Conservation (phyloP, 2,113 vertebrate species). For the Crotalus horridus region DNA sequence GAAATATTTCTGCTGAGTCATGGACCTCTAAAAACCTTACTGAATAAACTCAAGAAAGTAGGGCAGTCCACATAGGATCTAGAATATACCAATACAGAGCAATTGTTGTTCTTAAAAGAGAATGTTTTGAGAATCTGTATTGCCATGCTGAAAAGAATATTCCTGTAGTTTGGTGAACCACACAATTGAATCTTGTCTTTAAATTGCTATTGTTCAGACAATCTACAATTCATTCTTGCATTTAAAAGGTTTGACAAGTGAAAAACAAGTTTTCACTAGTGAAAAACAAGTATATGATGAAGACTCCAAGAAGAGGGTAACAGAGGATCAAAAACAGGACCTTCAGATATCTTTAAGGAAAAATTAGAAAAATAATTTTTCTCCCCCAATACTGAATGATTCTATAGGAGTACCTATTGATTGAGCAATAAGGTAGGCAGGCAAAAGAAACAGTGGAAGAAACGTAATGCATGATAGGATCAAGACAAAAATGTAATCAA, state of each 20-base stretch:
- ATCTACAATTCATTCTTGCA: neutral
- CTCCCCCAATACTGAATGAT: neutral
- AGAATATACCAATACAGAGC: neutral
- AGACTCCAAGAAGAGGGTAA: neutral
- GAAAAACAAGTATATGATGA: neutral
- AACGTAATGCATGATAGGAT: neutral
- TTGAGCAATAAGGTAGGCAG: neutral
- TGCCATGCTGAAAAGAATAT: neutral
- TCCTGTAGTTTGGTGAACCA: neutral
- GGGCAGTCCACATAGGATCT: neutral
- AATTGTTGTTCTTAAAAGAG: neutral
- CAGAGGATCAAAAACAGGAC: neutral
- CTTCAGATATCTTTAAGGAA: neutral
- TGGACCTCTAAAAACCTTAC: conserved; percentile 2
- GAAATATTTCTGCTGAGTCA: rapidly evolving
- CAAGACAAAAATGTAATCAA: neutral
- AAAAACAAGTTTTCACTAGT: neutral
- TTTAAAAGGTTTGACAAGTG: neutral
- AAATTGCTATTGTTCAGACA: neutral
- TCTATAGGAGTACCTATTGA: neutral
- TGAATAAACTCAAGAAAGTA: neutral
- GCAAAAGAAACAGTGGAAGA: neutral
- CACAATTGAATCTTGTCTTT: conserved; percentile 8
- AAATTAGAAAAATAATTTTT: neutral
- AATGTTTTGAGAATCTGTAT: neutral